Base-by-base conservation (phyloP, 1,140 invertebrate species). In the Mercenaria mercenaria region DNA sequence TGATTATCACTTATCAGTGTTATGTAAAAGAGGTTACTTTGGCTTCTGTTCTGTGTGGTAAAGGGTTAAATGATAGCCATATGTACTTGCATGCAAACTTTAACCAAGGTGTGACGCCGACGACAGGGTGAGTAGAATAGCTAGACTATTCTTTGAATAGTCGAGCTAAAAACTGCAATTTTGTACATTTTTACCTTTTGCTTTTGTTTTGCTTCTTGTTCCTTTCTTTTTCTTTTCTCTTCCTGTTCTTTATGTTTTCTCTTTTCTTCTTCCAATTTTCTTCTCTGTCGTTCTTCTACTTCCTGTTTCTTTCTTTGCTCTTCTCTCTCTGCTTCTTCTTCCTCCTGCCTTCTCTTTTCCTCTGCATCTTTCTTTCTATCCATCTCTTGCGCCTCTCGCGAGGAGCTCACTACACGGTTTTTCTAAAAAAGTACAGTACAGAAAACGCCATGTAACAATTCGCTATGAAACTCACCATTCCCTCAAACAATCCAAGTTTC, bases 351-450 rank as follows among this genome's bases (percentile, higher is more conserved):
- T 39, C 69, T 67, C 79, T 84, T 88, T 50, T 89, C 59, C 29
- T 91, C 92, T 88, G 91, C 91, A 67, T 87, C 77, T 69, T 88
- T 89, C 64, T 91, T 90, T 86, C 89, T 84, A 34, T 92, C 92
- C 56, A 92, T 83, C 52, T 91, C 88, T 84, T 91, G 89, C 32
- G 91, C 18, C 39, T 92, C 87, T n/a, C 89, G 56, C 2, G 92
- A 91, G 23, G 92, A 93, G 43, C 74, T 80, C 1, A 94, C 91
- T 6, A 90, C 88, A 32, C 90, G 84, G 77, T 91, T 92, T 93
- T 94, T 94, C 91, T 93, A 47, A n/a, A 64, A 82, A 83, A 64
- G 50, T 52, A 1, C 41, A 61, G 23, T n/a, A 6, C 8, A 61
- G 3, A 15, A 69, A 34, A 64, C 26, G n/a, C 10, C 13, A 64